phyloP scores from a whole-genome alignment of 1,140 invertebrate species.

The Rhynchophorus ferrugineus region DNA sequence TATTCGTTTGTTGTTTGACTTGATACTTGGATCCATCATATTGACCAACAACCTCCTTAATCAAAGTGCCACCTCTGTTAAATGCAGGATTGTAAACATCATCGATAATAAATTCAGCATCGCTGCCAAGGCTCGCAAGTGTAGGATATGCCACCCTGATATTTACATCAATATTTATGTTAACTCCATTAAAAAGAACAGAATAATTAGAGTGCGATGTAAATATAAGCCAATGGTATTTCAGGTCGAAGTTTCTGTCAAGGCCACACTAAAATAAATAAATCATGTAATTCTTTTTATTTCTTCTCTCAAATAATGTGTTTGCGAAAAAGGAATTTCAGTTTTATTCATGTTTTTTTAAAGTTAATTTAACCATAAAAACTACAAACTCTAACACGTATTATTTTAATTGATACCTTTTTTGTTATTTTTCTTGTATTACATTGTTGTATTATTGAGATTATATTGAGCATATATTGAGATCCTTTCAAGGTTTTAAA shows the following conservation, averaged over 20 bases:
- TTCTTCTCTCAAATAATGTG: no score
- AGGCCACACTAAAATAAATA: background rate
- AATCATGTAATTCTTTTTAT: background rate
- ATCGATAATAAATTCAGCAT: background rate
- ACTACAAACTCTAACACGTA: no score
- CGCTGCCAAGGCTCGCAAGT: background rate
- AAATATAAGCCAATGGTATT: constrained; percentile 4
- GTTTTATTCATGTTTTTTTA: no score
- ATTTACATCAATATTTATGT: constrained; percentile 1
- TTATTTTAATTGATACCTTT: no score
- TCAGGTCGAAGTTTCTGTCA: background rate
- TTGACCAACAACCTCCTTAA: background rate
- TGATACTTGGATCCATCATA: background rate
- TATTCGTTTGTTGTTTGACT: background rate
- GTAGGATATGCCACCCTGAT: background rate
- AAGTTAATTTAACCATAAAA: no score
- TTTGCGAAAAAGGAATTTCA: no score
- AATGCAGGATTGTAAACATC: constrained; percentile 1
- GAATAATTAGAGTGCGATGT: background rate
- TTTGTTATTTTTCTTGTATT: no score
- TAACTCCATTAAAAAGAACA: background rate
- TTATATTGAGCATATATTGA: no score
- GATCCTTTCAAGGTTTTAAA: no score
- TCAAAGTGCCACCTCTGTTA: background rate
- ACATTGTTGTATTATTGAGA: no score